Evolutionary conservation across 2,797 vertebrate genomes (phyloP), one percentile per base, ranked within the genome.

Genomic region (Helarctos malayanus): DNA sequence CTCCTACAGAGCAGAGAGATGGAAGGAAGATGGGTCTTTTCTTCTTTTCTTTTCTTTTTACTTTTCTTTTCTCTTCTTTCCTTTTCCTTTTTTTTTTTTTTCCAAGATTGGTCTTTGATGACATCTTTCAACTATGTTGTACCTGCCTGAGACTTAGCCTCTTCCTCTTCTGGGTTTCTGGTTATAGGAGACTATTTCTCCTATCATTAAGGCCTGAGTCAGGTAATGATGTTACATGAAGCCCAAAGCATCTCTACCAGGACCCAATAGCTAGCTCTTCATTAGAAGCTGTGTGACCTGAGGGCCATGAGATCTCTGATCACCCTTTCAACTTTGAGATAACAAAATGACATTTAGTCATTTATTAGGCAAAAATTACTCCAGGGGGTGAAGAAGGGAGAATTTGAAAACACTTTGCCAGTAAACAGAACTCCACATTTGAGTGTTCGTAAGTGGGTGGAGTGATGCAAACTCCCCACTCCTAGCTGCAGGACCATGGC

Each of bases 391-490:
- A 84, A 47, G 12, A 57, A 49, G 49, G 83, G 84, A 32, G 68
- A 78, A 59, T 85, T 94, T 96, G 89, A 97, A 97, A 97, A 97
- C 63, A 81, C 57, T 94, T 93, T 96, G 57, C 88, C 92, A 61
- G 84, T 82, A 97, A 96, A 97, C 89, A 87, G 96, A 91, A 73
- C 85, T 96, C 78, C 38, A 69, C 86, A 94, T 95, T 93, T 82
- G 82, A 93, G 94, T 84, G 73, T 86, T 91, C 27, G 32, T 92
- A 95, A 95, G 84, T 95, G 90, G 95, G 91, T 84, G 96, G 97
- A 57, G 96, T 97, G 96, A 82, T 92, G 75, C 27, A 94, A 95
- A 96, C 63, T 49, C 47, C 18, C 97, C 94, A 93, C 94, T 92
- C 96, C 97, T 80, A 88, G 78, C 45, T 79, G 7, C 56, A 65